phyloP scores from a whole-genome alignment of 2,888 invertebrate genomes.

The Crossocerus cetratus region DNA sequence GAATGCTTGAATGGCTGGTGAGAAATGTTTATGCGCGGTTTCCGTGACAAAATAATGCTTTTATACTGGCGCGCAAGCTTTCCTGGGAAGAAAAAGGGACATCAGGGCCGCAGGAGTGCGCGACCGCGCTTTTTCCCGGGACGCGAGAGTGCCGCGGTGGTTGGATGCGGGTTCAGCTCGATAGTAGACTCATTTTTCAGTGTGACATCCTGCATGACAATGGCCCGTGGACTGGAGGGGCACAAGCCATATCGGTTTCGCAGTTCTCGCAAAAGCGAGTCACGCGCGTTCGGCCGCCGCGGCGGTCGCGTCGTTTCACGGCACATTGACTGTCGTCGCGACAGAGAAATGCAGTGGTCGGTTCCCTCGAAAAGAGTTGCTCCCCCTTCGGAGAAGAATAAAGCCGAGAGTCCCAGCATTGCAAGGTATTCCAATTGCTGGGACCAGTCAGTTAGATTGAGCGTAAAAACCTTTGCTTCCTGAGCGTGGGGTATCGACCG shows the following conservation, averaged over 20 bases:
- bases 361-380: background rate
- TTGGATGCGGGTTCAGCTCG: slow-evolving; percentile 22
- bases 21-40: too few species aligned
- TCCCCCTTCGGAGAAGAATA: too few species aligned
- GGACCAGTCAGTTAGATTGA: too few species aligned
- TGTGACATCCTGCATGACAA: slow-evolving; percentile 58
- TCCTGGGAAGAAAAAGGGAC: slow-evolving; percentile 2
- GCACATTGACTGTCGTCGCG: slow-evolving; percentile 49
- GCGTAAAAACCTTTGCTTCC: too few species aligned
- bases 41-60: too few species aligned
- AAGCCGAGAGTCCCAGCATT: too few species aligned
- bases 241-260: slow-evolving; percentile 43
- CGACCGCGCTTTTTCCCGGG: slow-evolving; percentile 9
- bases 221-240: slow-evolving; percentile 26
- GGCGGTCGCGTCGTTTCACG: slow-evolving; percentile 58
- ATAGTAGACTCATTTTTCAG: slow-evolving; percentile 46
- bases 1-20: too few species aligned
- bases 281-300: slow-evolving; percentile 20
- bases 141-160: background rate
- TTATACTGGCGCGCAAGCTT: too few species aligned
- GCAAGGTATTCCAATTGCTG: too few species aligned
- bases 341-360: slow-evolving; percentile 39
- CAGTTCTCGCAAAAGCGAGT: slow-evolving; percentile 43
- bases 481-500: too few species aligned
- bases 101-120: background rate